A percentile compares a stretch with the other conserved stretches of the same genome.
phyloP scores from a whole-genome alignment of 2,888 invertebrate genomes.

The Pristionchus entomophagus region DNA sequence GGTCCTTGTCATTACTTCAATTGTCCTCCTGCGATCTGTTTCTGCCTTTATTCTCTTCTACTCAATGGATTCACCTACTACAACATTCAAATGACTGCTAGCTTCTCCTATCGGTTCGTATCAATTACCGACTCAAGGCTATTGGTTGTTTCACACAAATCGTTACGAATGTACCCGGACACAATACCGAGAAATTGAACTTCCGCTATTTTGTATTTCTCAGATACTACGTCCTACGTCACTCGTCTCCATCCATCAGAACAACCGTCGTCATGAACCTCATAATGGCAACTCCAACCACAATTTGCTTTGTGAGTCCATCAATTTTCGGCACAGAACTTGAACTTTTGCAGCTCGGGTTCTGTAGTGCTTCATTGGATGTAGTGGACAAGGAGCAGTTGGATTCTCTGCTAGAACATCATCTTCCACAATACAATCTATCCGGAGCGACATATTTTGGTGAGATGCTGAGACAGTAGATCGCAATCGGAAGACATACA shows the following conservation, averaged over 20 bases:
- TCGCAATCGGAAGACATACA: neutral
- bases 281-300: neutral
- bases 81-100: neutral
- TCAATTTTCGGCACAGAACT: neutral
- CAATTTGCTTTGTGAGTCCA: neutral
- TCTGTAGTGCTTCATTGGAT: neutral
- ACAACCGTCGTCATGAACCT: neutral
- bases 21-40: neutral
- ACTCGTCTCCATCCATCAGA: neutral
- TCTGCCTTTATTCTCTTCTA: neutral
- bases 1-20: neutral
- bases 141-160: too few relatives aligned
- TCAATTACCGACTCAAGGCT: neutral
- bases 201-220: neutral
- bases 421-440: neutral
- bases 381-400: neutral
- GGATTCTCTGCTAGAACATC: neutral
- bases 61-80: constrained; percentile 13
- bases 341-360: neutral
- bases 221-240: neutral
- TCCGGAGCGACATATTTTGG: neutral
- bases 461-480: neutral
- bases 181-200: neutral
- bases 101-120: neutral
- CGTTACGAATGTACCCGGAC: too few relatives aligned